Evolutionary conservation across 2,113 vertebrate species (phyloP).

Genomic region (Coracopsis vasa): DNA sequence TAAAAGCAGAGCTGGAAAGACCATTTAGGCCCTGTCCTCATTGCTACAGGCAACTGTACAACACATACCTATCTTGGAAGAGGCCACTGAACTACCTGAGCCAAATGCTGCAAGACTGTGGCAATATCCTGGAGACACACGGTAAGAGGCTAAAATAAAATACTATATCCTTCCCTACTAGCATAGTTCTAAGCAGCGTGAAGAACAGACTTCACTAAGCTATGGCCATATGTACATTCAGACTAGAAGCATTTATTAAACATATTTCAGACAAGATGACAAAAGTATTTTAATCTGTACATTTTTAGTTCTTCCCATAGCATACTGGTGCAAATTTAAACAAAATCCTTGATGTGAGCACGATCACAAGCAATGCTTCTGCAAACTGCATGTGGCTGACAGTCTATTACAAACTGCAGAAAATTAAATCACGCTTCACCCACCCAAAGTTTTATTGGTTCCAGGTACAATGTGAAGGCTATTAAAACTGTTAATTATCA

Average conservation of each 20-base stretch:
- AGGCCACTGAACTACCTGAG: not conserved
- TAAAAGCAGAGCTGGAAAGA: not conserved
- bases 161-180: not conserved
- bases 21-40: not conserved
- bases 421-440: not conserved
- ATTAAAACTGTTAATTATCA: not conserved
- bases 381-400: not conserved
- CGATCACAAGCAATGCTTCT: not conserved
- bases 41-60: not conserved
- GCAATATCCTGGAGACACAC: not conserved
- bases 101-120: not conserved
- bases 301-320: not conserved
- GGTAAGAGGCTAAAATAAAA: not conserved
- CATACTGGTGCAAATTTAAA: not conserved
- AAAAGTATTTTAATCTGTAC: rapidly evolving
- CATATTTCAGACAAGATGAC: not conserved
- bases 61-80: not conserved
- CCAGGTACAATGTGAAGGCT: not conserved
- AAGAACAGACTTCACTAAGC: not conserved
- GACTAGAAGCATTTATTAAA: not conserved
- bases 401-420: not conserved
- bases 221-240: not conserved
- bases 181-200: not conserved
- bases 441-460: not conserved
- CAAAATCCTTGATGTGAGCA: not conserved